Percentiles rank a stretch among this genome's conserved stretches.
phyloP scores from a whole-genome alignment of 2,113 vertebrate species.

The Trogon surrucura region DNA sequence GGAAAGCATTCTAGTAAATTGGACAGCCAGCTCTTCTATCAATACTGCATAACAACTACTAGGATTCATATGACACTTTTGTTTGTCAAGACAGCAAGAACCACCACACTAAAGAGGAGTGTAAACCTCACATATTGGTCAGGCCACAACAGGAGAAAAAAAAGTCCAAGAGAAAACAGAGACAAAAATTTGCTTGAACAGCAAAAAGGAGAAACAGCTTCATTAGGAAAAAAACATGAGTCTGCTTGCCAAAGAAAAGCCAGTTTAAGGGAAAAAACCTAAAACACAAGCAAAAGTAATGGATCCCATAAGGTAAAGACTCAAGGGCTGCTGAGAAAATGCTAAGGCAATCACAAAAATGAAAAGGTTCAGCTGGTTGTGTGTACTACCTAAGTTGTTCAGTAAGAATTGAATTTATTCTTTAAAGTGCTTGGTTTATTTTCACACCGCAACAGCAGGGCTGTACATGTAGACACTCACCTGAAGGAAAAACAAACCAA shows the following conservation, averaged over 20 bases:
- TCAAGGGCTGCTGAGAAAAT: constrained; percentile 6
- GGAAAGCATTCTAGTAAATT: not conserved
- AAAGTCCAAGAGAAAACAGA: not conserved
- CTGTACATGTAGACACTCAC: not conserved
- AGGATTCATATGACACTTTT: not conserved
- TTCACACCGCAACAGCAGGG: not conserved
- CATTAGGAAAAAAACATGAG: not conserved
- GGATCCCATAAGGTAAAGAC: not conserved
- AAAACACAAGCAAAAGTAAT: constrained; percentile 12
- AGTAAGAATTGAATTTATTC: not conserved
- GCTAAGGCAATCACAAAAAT: not conserved
- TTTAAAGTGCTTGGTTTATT: not conserved
- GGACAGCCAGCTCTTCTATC: not conserved
- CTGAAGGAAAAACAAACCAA: not conserved
- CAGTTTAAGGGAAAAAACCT: not conserved
- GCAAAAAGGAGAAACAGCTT: constrained; percentile 5
- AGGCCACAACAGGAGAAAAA: not conserved
- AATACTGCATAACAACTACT: not conserved
- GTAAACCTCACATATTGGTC: not conserved
- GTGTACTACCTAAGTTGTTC: not conserved
- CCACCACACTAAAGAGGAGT: not conserved
- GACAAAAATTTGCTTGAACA: constrained; percentile 20
- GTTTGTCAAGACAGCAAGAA: not conserved
- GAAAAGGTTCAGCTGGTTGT: constrained; percentile 31
- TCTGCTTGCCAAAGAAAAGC: constrained; percentile 37